Evolutionary conservation across 2,113 vertebrate genomes (phyloP).

Genomic region (Podilymbus podiceps): DNA sequence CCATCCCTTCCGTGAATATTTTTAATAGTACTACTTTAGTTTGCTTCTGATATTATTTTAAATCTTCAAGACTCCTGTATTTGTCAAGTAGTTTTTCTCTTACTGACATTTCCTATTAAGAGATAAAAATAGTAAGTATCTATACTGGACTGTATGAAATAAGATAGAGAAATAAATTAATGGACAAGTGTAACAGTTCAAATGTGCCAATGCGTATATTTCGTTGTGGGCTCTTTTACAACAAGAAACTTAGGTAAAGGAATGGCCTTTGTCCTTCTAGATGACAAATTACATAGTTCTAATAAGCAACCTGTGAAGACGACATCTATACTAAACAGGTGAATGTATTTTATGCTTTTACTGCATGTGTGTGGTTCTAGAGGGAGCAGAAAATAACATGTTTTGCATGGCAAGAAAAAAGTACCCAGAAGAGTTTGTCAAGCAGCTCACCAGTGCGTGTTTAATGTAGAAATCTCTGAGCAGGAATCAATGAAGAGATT

Average conservation of each 20-base stretch:
- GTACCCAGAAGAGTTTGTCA: background rate
- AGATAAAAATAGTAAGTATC: background rate
- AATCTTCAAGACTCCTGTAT: background rate
- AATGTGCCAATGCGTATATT: background rate
- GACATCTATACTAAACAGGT: background rate
- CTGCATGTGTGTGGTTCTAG: background rate
- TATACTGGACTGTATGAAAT: background rate
- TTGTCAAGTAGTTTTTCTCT: background rate
- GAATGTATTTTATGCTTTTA: background rate
- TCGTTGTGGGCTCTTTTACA: background rate
- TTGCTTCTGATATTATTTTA: background rate
- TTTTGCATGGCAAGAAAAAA: background rate
- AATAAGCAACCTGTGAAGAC: background rate
- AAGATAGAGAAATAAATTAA: background rate
- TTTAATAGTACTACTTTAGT: background rate
- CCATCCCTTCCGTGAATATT: background rate
- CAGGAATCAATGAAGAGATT: background rate
- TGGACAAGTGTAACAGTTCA: background rate
- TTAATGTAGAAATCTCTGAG: background rate
- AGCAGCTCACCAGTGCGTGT: background rate
- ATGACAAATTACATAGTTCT: background rate
- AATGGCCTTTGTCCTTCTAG: background rate
- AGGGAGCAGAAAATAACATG: background rate
- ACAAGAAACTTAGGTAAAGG: background rate
- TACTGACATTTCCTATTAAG: background rate